Percentiles rank a stretch among this genome's conserved stretches.
phyloP scores from a whole-genome alignment of 2,797 vertebrate genomes.

The Spheniscus humboldti region DNA sequence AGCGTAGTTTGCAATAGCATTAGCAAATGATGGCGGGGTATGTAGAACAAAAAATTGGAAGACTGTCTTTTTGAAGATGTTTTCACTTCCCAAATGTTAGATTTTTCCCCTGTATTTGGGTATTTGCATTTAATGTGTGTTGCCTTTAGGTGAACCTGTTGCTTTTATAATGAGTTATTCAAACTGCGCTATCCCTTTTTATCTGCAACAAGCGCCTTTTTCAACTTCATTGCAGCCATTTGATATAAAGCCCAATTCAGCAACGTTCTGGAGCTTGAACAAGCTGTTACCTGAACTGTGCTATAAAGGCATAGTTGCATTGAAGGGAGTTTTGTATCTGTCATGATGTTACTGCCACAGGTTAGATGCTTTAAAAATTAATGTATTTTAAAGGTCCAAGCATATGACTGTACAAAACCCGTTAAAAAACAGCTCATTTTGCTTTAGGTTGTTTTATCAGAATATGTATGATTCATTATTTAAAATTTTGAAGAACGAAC shows the following conservation, averaged over 20 bases:
- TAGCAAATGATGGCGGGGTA: not conserved
- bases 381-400: not conserved
- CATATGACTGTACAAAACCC: accelerated
- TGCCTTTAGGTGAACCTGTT: not conserved
- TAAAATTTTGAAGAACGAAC: not conserved
- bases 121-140: not conserved
- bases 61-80: not conserved
- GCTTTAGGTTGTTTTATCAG: not conserved
- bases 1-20: not conserved
- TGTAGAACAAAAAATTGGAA: not conserved
- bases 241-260: not conserved
- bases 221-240: not conserved
- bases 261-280: not conserved
- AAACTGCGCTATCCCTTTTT: not conserved
- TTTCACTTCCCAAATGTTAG: not conserved
- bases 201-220: not conserved
- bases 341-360: not conserved
- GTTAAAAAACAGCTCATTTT: not conserved
- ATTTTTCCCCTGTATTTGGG: not conserved
- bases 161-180: not conserved
- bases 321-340: not conserved
- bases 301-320: not conserved
- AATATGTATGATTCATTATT: not conserved
- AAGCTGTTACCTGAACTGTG: not conserved
- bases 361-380: not conserved